phyloP scores from a whole-genome alignment of 2,797 vertebrate species.

The Eleutherodactylus coqui region DNA sequence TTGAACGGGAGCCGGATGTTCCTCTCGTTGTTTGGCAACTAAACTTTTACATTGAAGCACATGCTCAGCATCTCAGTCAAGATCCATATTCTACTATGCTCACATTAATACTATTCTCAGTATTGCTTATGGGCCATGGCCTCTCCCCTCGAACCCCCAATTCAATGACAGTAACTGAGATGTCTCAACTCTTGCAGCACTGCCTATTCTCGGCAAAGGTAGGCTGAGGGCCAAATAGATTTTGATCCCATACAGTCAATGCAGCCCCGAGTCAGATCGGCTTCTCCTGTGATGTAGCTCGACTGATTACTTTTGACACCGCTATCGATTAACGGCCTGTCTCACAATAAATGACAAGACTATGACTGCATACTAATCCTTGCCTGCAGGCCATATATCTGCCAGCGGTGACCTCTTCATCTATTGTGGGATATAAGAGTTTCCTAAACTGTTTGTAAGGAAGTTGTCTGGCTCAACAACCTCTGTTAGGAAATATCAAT shows the following conservation, averaged over 20 bases:
- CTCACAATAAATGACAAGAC: no score
- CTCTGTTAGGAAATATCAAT: no score
- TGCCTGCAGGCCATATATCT: no score
- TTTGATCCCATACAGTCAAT: not conserved
- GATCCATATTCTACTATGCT: not conserved
- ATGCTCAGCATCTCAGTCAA: not conserved
- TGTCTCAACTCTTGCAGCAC: not conserved
- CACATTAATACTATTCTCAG: not conserved
- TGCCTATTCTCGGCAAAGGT: not conserved
- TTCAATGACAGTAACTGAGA: not conserved
- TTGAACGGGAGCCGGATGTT: not conserved
- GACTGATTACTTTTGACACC: not conserved
- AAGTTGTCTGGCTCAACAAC: no score
- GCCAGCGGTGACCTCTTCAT: no score
- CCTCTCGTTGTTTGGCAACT: not conserved
- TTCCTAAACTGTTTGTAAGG: no score
- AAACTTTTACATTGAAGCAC: not conserved
- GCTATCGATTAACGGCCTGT: no score
- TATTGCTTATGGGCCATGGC: not conserved
- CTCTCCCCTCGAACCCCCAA: not conserved
- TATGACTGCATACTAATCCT: no score
- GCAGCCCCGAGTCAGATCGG: not conserved
- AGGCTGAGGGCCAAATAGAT: not conserved
- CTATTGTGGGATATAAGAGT: no score
- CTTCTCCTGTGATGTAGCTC: not conserved